phyloP scores from a whole-genome alignment of 2,113 vertebrate genomes.

The Alces alces region DNA sequence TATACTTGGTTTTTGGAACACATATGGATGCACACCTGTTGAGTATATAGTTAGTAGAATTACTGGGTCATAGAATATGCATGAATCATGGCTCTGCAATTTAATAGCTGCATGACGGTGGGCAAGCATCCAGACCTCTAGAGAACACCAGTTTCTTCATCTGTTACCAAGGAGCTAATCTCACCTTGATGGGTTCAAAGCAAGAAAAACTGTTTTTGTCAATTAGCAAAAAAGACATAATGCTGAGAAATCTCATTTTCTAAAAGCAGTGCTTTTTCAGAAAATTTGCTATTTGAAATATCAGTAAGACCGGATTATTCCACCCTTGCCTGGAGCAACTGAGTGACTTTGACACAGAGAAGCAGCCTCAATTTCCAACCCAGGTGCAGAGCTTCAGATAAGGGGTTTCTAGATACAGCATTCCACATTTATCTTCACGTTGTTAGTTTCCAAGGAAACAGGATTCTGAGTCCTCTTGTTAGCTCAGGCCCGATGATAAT shows the following conservation, averaged over 20 bases:
- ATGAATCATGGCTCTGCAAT: not conserved
- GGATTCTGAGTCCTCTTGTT: slow-evolving; percentile 13
- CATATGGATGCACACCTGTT: not conserved
- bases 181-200: not conserved
- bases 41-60: not conserved
- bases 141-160: not conserved
- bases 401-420: slow-evolving; percentile 49
- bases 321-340: not conserved
- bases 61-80: not conserved
- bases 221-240: not conserved
- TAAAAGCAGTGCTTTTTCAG: slow-evolving; percentile 25
- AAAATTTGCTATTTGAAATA: not conserved
- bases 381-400: slow-evolving; percentile 59
- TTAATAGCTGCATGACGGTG: not conserved
- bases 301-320: not conserved
- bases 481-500: slow-evolving; percentile 48
- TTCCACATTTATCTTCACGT: slow-evolving; percentile 47
- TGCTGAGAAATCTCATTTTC: slow-evolving; percentile 5
- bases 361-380: slow-evolving; percentile 40
- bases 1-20: not conserved
- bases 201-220: not conserved
- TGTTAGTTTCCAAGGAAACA: slow-evolving; percentile 68
- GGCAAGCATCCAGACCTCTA: not conserved
- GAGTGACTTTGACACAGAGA: slow-evolving; percentile 24
- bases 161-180: slow-evolving; percentile 24